These are phyloP conservation scores for Schizothorax lantsangensis DNA, from an alignment of 2,797 vertebrate genomes.

Conservation along the genomic window DNA sequence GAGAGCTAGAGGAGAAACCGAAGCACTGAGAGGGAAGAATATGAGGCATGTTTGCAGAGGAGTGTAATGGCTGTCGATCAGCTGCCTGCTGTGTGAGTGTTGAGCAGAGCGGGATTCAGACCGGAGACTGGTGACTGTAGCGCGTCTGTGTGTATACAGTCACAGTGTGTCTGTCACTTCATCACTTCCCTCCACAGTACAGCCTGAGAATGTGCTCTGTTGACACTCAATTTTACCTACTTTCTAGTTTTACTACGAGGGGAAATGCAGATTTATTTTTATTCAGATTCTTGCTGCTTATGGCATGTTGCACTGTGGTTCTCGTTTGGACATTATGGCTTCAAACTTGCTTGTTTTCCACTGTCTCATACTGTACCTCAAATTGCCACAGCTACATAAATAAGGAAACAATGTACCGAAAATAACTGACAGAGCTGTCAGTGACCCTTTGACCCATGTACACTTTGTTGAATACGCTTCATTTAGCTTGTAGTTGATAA, in stretches of 20 bases:
- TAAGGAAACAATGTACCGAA: background rate
- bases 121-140: conserved; percentile 24
- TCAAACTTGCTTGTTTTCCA: background rate
- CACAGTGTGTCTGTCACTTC: background rate
- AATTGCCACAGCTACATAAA: background rate
- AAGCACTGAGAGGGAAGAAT: conserved; percentile 17
- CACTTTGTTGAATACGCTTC: background rate
- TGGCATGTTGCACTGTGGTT: background rate
- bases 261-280: background rate
- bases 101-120: conserved; percentile 5
- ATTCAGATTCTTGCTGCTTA: background rate
- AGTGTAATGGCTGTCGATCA: conserved; percentile 51
- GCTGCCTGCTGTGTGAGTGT: conserved; percentile 34
- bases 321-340: background rate
- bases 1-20: background rate
- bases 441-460: conserved; percentile 18
- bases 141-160: background rate
- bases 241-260: background rate
- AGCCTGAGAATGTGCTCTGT: background rate
- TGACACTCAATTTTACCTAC: background rate
- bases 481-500: conserved; percentile 31
- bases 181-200: conserved; percentile 5
- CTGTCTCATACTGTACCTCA: no score
- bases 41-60: conserved; percentile 37
- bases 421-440: conserved; percentile 27